phyloP scores from a whole-genome alignment of 2,113 vertebrate species.

The Amphiprion percula region DNA sequence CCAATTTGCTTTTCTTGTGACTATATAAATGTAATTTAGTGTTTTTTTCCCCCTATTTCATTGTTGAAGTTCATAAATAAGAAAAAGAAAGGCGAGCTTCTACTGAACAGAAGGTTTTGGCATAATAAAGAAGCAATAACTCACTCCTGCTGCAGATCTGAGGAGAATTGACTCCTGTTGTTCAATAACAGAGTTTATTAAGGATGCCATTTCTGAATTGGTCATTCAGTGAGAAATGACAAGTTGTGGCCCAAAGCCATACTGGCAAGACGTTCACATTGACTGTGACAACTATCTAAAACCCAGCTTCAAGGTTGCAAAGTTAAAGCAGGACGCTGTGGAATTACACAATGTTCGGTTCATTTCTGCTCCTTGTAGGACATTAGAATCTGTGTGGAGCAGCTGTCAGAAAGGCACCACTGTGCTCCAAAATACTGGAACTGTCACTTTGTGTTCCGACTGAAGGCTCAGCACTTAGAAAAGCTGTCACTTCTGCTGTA shows the following conservation, averaged over 20 bases:
- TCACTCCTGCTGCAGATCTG: conserved; percentile 8
- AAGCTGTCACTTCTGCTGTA: not conserved
- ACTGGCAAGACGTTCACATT: not conserved
- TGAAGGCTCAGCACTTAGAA: not conserved
- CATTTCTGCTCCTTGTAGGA: not conserved
- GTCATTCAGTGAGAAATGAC: not conserved
- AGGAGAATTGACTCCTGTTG: not conserved
- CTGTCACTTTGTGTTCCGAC: not conserved
- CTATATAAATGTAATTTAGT: too few relatives aligned
- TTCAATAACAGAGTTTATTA: conserved; percentile 15
- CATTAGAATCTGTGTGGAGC: not conserved
- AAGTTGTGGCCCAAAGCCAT: not conserved
- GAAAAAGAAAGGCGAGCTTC: not conserved
- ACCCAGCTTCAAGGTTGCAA: not conserved
- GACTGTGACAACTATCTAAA: not conserved
- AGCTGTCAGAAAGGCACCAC: not conserved
- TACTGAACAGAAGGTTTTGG: too few relatives aligned
- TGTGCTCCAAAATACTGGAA: not conserved
- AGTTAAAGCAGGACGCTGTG: not conserved
- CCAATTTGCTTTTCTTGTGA: conserved; percentile 6
- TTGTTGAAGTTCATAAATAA: conserved; percentile 3
- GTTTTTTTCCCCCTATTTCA: not conserved
- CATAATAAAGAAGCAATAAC: conserved; percentile 13
- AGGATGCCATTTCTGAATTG: conserved; percentile 17
- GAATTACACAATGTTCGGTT: not conserved